Evolutionary conservation across 2,888 invertebrate species (phyloP).

Genomic region (Branchellion lobata): DNA sequence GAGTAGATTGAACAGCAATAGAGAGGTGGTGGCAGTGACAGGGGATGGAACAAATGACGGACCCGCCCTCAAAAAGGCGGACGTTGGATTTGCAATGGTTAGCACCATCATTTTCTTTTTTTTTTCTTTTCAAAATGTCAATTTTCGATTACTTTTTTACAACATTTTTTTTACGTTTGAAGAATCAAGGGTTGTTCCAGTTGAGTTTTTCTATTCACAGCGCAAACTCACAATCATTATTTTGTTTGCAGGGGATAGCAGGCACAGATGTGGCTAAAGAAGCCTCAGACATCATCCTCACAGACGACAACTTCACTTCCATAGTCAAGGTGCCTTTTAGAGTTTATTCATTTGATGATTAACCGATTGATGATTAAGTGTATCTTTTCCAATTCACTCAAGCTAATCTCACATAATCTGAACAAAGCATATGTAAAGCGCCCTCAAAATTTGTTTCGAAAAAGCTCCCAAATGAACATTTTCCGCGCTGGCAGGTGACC

Average conservation of each 20-base stretch:
- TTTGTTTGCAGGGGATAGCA: conserved; percentile 78
- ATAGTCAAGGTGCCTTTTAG: conserved; percentile 92
- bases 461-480: no score
- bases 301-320: conserved; percentile 98
- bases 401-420: no score
- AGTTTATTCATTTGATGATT: no score
- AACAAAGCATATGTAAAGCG: no score
- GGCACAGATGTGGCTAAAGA: conserved; percentile 99
- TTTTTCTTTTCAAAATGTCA: background rate
- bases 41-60: conserved; percentile 98
- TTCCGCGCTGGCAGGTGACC: no score
- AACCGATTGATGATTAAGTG: no score
- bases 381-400: no score
- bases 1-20: conserved; percentile 80
- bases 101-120: conserved; percentile 55
- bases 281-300: conserved; percentile 96
- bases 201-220: no score
- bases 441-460: no score
- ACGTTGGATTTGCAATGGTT: conserved; percentile 98
- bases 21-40: conserved; percentile 97
- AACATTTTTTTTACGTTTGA: no score
- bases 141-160: background rate
- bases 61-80: conserved; percentile 91
- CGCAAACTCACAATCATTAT: no score
- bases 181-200: no score